Base-by-base conservation (phyloP, 1,140 invertebrate genomes). In the Harpegnathos saltator region DNA sequence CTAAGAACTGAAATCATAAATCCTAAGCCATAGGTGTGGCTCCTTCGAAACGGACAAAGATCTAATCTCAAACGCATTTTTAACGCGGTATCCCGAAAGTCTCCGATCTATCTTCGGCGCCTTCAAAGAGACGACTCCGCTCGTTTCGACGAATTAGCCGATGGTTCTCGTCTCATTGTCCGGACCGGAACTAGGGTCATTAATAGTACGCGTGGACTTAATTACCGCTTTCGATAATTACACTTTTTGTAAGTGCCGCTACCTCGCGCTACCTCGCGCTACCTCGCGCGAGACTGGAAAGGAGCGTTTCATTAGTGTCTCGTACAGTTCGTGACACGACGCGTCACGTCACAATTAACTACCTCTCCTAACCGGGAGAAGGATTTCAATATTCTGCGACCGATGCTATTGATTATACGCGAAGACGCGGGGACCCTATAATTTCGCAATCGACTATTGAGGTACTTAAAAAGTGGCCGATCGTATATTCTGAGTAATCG, bases 221-320 rank as follows among this genome's bases (percentile, higher is more conserved):
- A 90, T 91, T 91, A 85, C 83, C 74, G 59, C 88, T 85, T 83
- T 85, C 83, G 85, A 81, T 89, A 91, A 90, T 91, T 91, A 88
- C 71, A 63, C 63, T 91, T 91, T 91, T 91, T 89, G 48, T 65
- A 29, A 50, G 29, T 15, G 61, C 22, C 38, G 19, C 52, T 58
- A 69, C 29, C 44, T 72, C 29, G 59, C 52, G 52, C 52, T 66
- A 22, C 59, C 22, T 58, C 65, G 48, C 24, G 71, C 58, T 56
- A 44, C 29, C n/a, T n/a, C n/a, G n/a, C n/a, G n/a, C 69, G 63
- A 17, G 38, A 44, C 17, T 44, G 52, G 50, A 69, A 69, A 78
- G 65, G 26, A 68, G 22, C 22, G 54, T 80, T 80, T 71, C 65
- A 71, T 80, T 80, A 80, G 9, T 48, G 65, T 65, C 65, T 71